Conservation (phyloP, 1,140 invertebrate species). For the Dreissena polymorpha region DNA sequence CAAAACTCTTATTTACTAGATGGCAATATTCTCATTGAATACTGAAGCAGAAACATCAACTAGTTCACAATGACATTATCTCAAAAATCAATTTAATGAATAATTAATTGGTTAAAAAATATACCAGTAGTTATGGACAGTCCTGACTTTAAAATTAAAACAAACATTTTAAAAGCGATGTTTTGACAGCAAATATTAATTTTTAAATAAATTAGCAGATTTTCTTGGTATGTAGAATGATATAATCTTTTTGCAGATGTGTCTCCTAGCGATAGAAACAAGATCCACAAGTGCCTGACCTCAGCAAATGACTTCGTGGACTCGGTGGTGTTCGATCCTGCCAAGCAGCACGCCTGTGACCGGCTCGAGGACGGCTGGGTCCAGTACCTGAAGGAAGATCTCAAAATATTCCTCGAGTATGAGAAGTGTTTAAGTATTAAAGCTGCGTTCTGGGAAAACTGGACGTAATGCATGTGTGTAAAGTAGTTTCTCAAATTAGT, state of each 20-base stretch:
- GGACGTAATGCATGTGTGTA: not conserved
- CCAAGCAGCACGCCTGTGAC: slow-evolving; percentile 70
- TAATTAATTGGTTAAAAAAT: too few species aligned
- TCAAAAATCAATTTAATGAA: too few species aligned
- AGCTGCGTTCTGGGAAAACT: not conserved
- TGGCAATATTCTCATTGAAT: too few species aligned
- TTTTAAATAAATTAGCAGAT: too few species aligned
- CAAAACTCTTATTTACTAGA: too few species aligned
- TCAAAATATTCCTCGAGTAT: slow-evolving; percentile 78
- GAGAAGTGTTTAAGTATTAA: slow-evolving; percentile 35
- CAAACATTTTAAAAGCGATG: too few species aligned
- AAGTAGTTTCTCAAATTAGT: not conserved
- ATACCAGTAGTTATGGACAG: too few species aligned
- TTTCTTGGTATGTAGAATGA: too few species aligned
- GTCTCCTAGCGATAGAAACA: slow-evolving; percentile 62
- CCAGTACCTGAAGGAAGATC: slow-evolving; percentile 77
- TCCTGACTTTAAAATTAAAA: too few species aligned
- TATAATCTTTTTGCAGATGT: slow-evolving; percentile 57
- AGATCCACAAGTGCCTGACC: slow-evolving; percentile 67
- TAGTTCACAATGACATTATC: too few species aligned
- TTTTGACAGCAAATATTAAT: too few species aligned
- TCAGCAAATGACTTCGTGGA: slow-evolving; percentile 74
- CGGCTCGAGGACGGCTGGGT: slow-evolving; percentile 76
- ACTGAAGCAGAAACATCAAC: too few species aligned
- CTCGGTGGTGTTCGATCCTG: slow-evolving; percentile 69